Evolutionary conservation across 2,113 vertebrate genomes (phyloP).

Genomic region (Notothenia rossii): DNA sequence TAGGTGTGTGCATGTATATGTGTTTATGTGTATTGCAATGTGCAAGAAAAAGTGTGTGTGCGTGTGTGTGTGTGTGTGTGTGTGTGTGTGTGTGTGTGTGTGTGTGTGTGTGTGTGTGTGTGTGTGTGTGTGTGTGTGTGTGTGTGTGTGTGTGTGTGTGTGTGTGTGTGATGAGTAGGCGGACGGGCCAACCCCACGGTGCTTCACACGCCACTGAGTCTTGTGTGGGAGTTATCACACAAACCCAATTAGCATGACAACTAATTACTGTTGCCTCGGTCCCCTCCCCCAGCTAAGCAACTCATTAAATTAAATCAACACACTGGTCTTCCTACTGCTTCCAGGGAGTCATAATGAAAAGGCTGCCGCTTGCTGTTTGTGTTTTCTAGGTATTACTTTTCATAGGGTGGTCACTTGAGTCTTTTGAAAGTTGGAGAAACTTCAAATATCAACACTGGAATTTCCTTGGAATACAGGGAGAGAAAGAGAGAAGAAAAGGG

Average conservation of each 20-base stretch:
- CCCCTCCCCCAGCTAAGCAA: conserved; percentile 52
- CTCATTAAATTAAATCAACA: conserved; percentile 75
- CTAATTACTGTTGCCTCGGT: conserved; percentile 72
- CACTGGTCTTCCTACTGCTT: conserved; percentile 46
- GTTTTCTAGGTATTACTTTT: conserved; percentile 56
- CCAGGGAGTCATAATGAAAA: conserved; percentile 39
- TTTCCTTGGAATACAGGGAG: conserved; percentile 14
- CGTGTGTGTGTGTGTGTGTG: conserved; percentile 20
- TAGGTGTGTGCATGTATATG: neutral
- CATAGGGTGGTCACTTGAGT: conserved; percentile 41
- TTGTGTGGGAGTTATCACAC: conserved; percentile 71
- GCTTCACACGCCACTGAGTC: conserved; percentile 55
- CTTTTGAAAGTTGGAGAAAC: conserved; percentile 49
- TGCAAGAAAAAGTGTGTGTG: conserved; percentile 3
- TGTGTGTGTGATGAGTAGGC: conserved; percentile 31
- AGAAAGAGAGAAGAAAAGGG: conserved; percentile 3
- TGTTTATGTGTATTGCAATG: conserved; percentile 17
- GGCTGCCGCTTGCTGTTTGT: conserved; percentile 38
- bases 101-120: neutral
- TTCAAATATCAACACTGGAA: conserved; percentile 51
- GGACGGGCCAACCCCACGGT: conserved; percentile 30
- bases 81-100: neutral
- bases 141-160: conserved; percentile 22
- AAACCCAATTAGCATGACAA: conserved; percentile 77
- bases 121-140: conserved; percentile 8